Evolutionary conservation across 2,888 invertebrate species (phyloP).

Genomic region (Slavum lentiscoides): DNA sequence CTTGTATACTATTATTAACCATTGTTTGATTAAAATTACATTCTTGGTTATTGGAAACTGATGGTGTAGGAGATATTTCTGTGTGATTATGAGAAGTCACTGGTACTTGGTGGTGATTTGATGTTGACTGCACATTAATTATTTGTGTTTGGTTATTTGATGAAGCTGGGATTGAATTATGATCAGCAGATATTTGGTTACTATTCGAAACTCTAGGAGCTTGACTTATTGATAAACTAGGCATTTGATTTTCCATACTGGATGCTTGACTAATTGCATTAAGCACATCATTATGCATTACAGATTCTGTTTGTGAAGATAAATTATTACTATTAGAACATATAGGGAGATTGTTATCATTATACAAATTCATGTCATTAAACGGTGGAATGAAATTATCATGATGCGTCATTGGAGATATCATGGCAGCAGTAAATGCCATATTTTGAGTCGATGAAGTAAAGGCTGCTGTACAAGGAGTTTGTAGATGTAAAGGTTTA

Average conservation of each 20-base stretch:
- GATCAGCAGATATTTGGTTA: not conserved
- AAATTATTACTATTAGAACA: constrained; percentile 27
- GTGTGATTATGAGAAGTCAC: constrained; percentile 8
- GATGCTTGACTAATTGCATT: constrained; percentile 47
- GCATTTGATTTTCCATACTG: constrained; percentile 37
- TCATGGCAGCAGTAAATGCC: constrained; percentile 79
- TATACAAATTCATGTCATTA: constrained; percentile 47
- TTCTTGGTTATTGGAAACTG: constrained; percentile 28
- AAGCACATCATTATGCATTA: constrained; percentile 41
- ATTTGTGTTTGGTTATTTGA: constrained; percentile 28
- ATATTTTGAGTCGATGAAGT: constrained; percentile 81
- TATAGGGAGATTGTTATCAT: constrained; percentile 37
- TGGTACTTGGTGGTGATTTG: constrained; percentile 35
- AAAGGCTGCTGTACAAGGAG: constrained; percentile 70
- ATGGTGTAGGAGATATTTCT: constrained; percentile 11
- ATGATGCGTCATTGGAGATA: constrained; percentile 65
- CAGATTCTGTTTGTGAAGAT: constrained; percentile 31
- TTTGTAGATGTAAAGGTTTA: constrained; percentile 53
- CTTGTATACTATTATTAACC: not conserved
- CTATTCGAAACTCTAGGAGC: constrained; percentile 3
- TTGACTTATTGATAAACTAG: constrained; percentile 24
- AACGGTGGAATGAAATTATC: constrained; percentile 42
- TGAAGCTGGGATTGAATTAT: constrained; percentile 2
- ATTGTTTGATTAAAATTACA: constrained; percentile 10
- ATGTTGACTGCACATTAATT: constrained; percentile 3